Percentiles rank a stretch among this genome's conserved stretches.
These are phyloP conservation scores for Lathronympha strigana DNA, from an alignment of 2,888 invertebrate genomes.

Conservation along the genomic window DNA sequence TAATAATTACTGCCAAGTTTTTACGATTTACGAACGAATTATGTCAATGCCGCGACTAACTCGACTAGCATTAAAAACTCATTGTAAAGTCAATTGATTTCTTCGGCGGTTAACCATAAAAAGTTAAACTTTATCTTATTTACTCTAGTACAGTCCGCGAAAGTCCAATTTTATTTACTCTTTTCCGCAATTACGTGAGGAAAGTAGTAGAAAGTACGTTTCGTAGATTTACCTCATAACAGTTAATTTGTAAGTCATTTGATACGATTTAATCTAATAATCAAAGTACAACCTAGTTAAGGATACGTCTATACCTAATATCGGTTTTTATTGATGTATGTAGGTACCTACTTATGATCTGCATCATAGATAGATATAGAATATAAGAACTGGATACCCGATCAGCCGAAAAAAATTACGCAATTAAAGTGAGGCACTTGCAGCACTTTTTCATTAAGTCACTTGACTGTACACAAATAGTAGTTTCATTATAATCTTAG, in stretches of 20 bases:
- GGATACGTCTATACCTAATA: background rate
- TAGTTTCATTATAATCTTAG: too few species aligned
- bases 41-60: conserved; percentile 24
- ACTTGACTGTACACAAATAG: too few species aligned
- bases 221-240: conserved; percentile 18
- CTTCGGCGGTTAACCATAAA: conserved; percentile 16
- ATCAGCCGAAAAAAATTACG: too few species aligned
- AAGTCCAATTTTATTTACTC: conserved; percentile 42
- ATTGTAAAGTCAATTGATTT: conserved; percentile 10
- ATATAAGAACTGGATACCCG: too few species aligned
- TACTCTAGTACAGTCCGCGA: conserved; percentile 35
- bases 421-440: too few species aligned
- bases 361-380: too few species aligned
- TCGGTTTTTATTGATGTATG: too few species aligned
- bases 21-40: conserved; percentile 9
- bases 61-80: conserved; percentile 16
- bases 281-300: background rate
- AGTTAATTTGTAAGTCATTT: conserved; percentile 26
- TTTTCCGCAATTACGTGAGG: conserved; percentile 45
- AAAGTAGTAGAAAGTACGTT: conserved; percentile 39
- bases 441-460: too few species aligned
- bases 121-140: conserved; percentile 11
- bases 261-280: conserved; percentile 1
- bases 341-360: too few species aligned
- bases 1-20: conserved; percentile 9